Evolutionary conservation across 2,888 invertebrate genomes (phyloP), one percentile per base, ranked within the genome.

Genomic region (Epistrophella euchroma): DNA sequence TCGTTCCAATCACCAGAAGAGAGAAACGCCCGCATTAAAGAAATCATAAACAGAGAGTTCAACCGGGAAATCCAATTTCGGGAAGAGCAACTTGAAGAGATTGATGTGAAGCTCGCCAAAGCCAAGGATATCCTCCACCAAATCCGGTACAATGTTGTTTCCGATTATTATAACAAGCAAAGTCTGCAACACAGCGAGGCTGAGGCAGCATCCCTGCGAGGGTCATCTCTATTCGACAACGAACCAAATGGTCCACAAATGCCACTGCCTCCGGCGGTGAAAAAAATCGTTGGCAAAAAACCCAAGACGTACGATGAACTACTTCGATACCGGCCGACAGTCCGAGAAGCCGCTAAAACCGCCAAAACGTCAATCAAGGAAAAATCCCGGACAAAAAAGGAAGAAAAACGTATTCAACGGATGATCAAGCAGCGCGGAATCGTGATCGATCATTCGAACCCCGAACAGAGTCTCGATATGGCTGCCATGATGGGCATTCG

Each of bases 211-310:
- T 89, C 89, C 2, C 81, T 91, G 1, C 93, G 92, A 58, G 73
- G 88, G 2, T 88, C 89, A 15, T 88, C 88, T 0, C 81, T 91
- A 4, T 91, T 91, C 22, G 89, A 88, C 0, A 89, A 90, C 11
- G 89, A 90, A 72, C 80, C 88, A 1, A 88, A 87, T 0, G 90
- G 89, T 0, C 92, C 93, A 0, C 94, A 95, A 89, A 92, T 93
- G 5, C 91, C 93, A 5, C 94, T 97, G 60, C 97, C 97, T 92
- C 97, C 97, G 0, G 96, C 97, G 0, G 92, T 97, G 0, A 95
- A 95, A 78, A 96, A 96, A 89, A 93, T 96, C 13, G 93, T 97
- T 0, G 96, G 96, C 5, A 94, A 94, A 88, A 91, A 93, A 73
- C 93, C 94, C 0, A 93, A 93, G 1, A 93, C 93, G 79, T 90